Evolutionary conservation across 2,888 invertebrate species (phyloP).

Genomic region (Diaperis boleti): DNA sequence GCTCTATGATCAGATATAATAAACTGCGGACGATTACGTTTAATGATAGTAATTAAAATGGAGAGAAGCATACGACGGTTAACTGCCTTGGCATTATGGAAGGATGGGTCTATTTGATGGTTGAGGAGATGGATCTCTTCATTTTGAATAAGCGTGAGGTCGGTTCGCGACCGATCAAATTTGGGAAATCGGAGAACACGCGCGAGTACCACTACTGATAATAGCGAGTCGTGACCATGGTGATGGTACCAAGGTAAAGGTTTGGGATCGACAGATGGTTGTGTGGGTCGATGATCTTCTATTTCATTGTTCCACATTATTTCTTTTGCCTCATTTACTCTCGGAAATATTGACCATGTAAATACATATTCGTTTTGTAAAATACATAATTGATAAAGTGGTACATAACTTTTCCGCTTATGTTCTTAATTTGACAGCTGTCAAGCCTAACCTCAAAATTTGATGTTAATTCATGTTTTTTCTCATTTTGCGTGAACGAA

Average conservation of each 20-base stretch:
- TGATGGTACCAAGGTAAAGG: neutral
- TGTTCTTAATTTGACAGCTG: too few species aligned
- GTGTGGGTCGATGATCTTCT: neutral
- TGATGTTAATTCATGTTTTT: too few species aligned
- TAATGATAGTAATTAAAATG: constrained; percentile 51
- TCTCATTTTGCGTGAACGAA: too few species aligned
- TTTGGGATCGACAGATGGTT: neutral
- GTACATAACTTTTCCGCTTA: too few species aligned
- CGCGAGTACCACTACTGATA: constrained; percentile 21
- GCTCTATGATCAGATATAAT: constrained; percentile 46
- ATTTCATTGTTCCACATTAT: too few species aligned
- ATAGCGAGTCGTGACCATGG: constrained; percentile 25
- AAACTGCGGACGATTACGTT: constrained; percentile 47
- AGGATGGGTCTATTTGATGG: constrained; percentile 1
- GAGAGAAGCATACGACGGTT: constrained; percentile 40
- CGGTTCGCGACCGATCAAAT: constrained; percentile 39
- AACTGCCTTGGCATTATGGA: constrained; percentile 2
- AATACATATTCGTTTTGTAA: too few species aligned
- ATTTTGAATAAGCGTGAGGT: constrained; percentile 24
- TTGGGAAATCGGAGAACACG: constrained; percentile 43
- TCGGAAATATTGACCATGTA: too few species aligned
- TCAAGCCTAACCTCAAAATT: too few species aligned
- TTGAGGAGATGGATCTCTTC: constrained; percentile 19
- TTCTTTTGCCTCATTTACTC: too few species aligned
- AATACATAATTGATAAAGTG: too few species aligned